phyloP scores from a whole-genome alignment of 2,113 vertebrate species.

The Macrotis lagotis region DNA sequence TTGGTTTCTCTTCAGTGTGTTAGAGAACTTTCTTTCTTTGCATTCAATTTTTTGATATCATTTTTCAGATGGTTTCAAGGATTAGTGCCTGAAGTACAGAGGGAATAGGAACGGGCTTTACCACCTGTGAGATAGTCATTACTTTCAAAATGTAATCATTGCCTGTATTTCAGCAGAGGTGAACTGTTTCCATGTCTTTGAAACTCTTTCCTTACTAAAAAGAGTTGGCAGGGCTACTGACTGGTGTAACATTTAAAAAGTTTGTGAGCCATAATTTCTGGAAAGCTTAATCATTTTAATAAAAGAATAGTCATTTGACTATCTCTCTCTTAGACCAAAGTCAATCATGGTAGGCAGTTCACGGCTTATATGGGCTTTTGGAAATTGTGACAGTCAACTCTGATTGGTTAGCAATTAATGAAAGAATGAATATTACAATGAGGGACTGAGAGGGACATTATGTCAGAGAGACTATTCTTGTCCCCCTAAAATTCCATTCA shows the following conservation, averaged over 20 bases:
- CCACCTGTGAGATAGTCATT: background rate
- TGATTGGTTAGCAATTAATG: background rate
- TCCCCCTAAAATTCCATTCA: background rate
- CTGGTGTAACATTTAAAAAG: background rate
- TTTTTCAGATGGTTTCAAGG: conserved; percentile 26
- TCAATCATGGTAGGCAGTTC: background rate
- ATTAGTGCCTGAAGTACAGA: conserved; percentile 30
- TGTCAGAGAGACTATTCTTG: background rate
- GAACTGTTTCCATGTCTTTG: background rate
- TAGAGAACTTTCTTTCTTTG: background rate
- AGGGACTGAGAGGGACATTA: background rate
- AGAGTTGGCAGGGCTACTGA: background rate
- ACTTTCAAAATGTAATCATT: background rate
- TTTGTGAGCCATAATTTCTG: background rate
- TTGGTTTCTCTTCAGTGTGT: conserved; percentile 10
- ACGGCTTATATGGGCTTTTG: background rate
- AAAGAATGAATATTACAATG: background rate
- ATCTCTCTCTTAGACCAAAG: background rate
- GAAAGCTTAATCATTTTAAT: background rate
- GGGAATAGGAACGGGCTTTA: background rate
- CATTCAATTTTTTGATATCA: conserved; percentile 31
- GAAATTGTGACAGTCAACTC: background rate
- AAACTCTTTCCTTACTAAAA: background rate
- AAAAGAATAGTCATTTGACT: background rate
- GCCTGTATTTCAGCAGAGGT: background rate